phyloP scores from a whole-genome alignment of 2,888 invertebrate genomes.

The Drosophila bunnanda region DNA sequence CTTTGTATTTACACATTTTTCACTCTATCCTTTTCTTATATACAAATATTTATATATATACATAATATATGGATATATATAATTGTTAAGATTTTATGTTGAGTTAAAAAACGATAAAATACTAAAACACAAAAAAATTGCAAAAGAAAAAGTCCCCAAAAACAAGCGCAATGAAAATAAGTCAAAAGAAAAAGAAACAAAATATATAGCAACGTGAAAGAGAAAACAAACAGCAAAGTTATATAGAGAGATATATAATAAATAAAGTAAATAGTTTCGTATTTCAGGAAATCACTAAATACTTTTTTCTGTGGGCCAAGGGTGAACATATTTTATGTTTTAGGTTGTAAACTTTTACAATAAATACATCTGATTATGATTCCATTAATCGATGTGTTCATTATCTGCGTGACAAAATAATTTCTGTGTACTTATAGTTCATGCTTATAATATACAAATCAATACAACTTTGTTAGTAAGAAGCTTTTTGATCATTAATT shows the following conservation, averaged over 20 bases:
- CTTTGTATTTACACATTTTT: constrained; percentile 73
- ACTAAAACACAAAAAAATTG: constrained; percentile 71
- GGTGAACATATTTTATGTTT: background rate
- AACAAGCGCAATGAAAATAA: constrained; percentile 59
- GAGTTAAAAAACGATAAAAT: constrained; percentile 65
- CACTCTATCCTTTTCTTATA: constrained; percentile 69
- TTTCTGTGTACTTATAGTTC: no score
- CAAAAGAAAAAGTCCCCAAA: constrained; percentile 60
- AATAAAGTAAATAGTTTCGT: constrained; percentile 79
- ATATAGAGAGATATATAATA: constrained; percentile 75
- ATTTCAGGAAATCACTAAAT: constrained; percentile 77
- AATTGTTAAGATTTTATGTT: constrained; percentile 70
- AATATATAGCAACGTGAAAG: constrained; percentile 67
- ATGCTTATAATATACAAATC: no score
- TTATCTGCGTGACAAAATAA: no score
- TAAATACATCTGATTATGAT: no score
- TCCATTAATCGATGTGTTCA: no score
- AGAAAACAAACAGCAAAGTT: constrained; percentile 65
- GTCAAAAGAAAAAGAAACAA: constrained; percentile 51
- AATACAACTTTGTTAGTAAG: no score
- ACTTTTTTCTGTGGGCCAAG: constrained; percentile 25
- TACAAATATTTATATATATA: constrained; percentile 31
- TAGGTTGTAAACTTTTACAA: no score
- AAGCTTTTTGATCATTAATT: no score
- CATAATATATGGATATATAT: constrained; percentile 42